These are phyloP conservation scores for Hemiscyllium ocellatum DNA, from an alignment of 2,113 vertebrate genomes.

Conservation along the genomic window DNA sequence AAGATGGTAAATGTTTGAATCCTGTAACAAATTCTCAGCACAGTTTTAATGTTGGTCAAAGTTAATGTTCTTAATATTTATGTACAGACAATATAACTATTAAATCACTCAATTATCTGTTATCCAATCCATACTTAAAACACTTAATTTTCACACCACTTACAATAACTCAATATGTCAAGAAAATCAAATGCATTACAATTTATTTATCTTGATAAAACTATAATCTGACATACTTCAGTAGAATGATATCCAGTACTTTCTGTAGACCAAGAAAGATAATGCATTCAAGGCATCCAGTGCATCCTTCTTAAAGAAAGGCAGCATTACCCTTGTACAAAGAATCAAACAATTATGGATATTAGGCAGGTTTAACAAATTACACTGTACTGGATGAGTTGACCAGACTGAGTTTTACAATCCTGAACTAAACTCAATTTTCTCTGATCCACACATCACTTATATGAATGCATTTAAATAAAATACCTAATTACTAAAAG, in stretches of 20 bases:
- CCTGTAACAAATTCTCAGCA: neutral
- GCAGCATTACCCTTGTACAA: neutral
- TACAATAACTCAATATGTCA: neutral
- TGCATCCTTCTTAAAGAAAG: neutral
- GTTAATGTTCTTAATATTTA: neutral
- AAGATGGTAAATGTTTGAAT: neutral
- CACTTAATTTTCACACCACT: neutral
- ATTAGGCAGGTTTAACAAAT: neutral
- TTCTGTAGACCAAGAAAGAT: neutral
- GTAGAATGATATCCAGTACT: neutral
- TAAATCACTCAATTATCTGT: slow-evolving; percentile 2
- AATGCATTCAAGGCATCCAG: slow-evolving; percentile 15
- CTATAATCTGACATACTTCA: neutral
- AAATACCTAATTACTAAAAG: neutral
- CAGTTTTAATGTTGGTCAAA: slow-evolving; percentile 7
- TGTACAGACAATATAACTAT: slow-evolving; percentile 7
- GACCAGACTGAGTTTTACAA: neutral
- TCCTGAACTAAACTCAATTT: neutral
- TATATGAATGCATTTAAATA: neutral
- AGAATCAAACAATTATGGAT: neutral
- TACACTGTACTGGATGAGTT: neutral
- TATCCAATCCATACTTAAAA: neutral
- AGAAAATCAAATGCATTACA: neutral
- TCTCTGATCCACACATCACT: neutral
- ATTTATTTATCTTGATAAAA: neutral